Conservation (phyloP, 2,797 vertebrate genomes). For the Heliangelus exortis region DNA sequence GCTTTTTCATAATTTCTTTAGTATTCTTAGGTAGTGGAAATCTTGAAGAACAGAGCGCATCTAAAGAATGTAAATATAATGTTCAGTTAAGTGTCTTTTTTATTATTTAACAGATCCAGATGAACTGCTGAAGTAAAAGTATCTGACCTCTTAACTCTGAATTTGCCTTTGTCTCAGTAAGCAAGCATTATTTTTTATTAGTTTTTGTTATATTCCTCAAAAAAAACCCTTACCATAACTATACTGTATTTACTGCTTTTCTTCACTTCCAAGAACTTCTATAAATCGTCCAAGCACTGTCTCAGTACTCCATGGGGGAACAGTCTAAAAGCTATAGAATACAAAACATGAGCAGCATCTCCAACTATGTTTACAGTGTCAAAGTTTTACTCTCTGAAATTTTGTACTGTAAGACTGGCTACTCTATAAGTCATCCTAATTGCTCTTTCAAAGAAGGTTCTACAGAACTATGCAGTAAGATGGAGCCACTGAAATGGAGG, state of each 20-base stretch:
- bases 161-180: not conserved
- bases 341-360: not conserved
- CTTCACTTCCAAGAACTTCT: not conserved
- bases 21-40: not conserved
- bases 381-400: not conserved
- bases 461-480: not conserved
- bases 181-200: not conserved
- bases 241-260: not conserved
- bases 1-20: not conserved
- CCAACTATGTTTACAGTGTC: not conserved
- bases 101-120: not conserved
- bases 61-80: not conserved
- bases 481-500: not conserved
- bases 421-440: not conserved
- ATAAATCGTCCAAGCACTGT: not conserved
- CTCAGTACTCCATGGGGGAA: not conserved
- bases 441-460: not conserved
- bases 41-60: not conserved
- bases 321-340: not conserved
- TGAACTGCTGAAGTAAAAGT: not conserved
- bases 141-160: not conserved
- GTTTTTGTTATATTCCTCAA: not conserved
- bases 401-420: not conserved
- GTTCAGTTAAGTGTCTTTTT: not conserved
- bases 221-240: not conserved